Evolutionary conservation across 2,113 vertebrate species (phyloP).

Genomic region (Gopherus flavomarginatus): DNA sequence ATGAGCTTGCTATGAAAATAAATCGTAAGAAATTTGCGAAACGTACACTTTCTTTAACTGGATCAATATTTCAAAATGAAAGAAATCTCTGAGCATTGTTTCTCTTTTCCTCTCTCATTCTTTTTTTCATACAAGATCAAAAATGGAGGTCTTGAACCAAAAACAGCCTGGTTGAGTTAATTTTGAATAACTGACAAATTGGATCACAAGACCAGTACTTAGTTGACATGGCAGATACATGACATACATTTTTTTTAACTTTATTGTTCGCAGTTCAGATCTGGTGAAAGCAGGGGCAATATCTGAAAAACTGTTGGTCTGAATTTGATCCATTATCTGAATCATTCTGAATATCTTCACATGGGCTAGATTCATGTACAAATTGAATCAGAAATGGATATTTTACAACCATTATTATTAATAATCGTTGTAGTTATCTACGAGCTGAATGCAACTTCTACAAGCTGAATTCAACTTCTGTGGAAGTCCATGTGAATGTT

Average conservation of each 20-base stretch:
- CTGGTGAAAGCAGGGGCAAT: neutral
- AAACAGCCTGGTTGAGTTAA: accelerated
- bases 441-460: neutral
- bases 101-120: neutral
- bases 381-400: neutral
- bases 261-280: accelerated
- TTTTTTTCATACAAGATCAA: neutral
- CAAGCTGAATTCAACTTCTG: neutral
- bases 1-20: neutral
- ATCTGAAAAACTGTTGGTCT: neutral
- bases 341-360: neutral
- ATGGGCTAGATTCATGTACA: neutral
- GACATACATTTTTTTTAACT: neutral
- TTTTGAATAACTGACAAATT: accelerated
- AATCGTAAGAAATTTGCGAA: accelerated
- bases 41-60: accelerated
- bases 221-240: neutral
- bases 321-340: accelerated
- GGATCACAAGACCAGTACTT: neutral
- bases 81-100: accelerated
- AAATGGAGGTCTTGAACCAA: neutral
- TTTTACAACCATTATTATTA: neutral
- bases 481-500: neutral
- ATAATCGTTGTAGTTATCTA: neutral
- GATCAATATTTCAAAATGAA: accelerated